phyloP scores from a whole-genome alignment of 2,888 invertebrate genomes.

The Zaprionus lineosus region DNA sequence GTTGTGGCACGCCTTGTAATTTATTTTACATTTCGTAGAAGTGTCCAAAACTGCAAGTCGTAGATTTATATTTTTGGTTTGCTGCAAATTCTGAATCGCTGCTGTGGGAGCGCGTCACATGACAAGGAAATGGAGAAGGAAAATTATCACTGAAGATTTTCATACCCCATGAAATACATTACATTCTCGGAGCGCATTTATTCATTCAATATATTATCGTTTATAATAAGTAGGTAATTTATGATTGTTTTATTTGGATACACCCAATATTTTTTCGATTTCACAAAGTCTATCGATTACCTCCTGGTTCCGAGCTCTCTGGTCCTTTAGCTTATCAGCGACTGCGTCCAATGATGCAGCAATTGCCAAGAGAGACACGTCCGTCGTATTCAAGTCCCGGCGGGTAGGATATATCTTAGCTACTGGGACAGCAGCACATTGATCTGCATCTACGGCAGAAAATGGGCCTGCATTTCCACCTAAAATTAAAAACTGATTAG shows the following conservation, averaged over 20 bases:
- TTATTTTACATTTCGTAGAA: conserved; percentile 37
- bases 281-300: conserved; percentile 63
- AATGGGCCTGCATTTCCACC: neutral
- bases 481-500: conserved; percentile 9
- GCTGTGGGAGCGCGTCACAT: too few relatives aligned
- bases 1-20: conserved; percentile 30
- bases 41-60: conserved; percentile 44
- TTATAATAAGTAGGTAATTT: neutral
- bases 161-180: too few relatives aligned
- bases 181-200: too few relatives aligned
- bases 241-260: conserved; percentile 5
- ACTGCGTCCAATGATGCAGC: conserved; percentile 65
- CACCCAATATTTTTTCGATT: conserved; percentile 63
- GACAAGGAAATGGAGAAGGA: too few relatives aligned
- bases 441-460: conserved; percentile 2
- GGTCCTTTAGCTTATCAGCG: conserved; percentile 57
- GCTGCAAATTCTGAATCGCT: neutral
- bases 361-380: conserved; percentile 61
- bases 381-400: conserved; percentile 55
- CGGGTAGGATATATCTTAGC: conserved; percentile 58
- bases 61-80: conserved; percentile 46
- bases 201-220: neutral
- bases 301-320: conserved; percentile 58
- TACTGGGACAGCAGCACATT: conserved; percentile 37
- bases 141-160: too few relatives aligned